Evolutionary conservation across 2,113 vertebrate species (phyloP).

Genomic region (Mola mola): DNA sequence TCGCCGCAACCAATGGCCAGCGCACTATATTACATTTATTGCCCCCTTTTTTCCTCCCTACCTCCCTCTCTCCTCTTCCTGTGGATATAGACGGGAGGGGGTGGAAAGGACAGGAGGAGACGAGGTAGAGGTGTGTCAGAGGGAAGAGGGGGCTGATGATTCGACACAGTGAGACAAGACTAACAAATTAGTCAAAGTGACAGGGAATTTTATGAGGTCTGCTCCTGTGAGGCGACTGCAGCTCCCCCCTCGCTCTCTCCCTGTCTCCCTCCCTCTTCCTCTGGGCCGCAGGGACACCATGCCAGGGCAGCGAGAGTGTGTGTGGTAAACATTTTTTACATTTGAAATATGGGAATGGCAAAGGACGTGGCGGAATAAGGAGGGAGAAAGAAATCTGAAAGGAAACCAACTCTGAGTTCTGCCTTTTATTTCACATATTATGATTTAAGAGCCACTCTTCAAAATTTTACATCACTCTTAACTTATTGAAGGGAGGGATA

Average conservation of each 20-base stretch:
- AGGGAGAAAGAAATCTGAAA: background rate
- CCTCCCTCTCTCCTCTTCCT: conserved; percentile 36
- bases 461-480: background rate
- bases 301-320: conserved; percentile 16
- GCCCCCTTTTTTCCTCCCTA: conserved; percentile 45
- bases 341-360: conserved; percentile 19
- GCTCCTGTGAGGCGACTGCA: conserved; percentile 71
- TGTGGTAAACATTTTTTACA: conserved; percentile 28
- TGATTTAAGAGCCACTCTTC: conserved; percentile 14
- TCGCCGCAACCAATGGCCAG: conserved; percentile 74
- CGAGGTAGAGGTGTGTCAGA: conserved; percentile 48
- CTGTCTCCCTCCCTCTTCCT: conserved; percentile 31
- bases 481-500: background rate
- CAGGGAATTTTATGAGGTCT: conserved; percentile 82
- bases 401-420: conserved; percentile 1
- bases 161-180: conserved; percentile 82
- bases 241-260: conserved; percentile 8
- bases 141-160: conserved; percentile 58
- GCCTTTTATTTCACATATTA: background rate
- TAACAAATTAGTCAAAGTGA: conserved; percentile 87
- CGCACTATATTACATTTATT: conserved; percentile 82
- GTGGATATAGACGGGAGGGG: conserved; percentile 39
- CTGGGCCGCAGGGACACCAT: conserved; percentile 49
- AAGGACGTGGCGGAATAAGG: conserved; percentile 8
- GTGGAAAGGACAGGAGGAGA: conserved; percentile 55